Evolutionary conservation across 2,113 vertebrate genomes (phyloP).

Genomic region (Siphamia tubifer): DNA sequence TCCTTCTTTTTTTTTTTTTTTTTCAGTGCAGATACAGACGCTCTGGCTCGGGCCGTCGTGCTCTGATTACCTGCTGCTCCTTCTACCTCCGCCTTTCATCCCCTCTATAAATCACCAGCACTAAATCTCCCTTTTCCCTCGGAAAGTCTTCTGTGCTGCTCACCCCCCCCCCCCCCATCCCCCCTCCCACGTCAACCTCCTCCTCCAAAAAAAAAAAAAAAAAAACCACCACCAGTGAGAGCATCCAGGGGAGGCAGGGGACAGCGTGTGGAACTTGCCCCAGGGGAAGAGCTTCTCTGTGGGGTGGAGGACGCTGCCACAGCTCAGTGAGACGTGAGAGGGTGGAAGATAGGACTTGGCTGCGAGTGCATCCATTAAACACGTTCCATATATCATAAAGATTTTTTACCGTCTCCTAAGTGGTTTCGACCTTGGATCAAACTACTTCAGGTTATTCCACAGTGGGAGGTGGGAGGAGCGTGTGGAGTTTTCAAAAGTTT

Average conservation of each 20-base stretch:
- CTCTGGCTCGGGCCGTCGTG: slow-evolving; percentile 5
- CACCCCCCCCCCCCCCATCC: not conserved
- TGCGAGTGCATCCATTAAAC: slow-evolving; percentile 24
- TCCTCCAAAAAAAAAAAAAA: too few relatives aligned
- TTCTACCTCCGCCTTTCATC: not conserved
- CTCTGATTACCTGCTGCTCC: slow-evolving; percentile 37
- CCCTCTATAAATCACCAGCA: slow-evolving; percentile 35
- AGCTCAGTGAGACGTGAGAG: slow-evolving; percentile 11
- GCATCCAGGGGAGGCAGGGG: slow-evolving; percentile 32
- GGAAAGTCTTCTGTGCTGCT: not conserved
- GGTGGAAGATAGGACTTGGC: slow-evolving; percentile 2
- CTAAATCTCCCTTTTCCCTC: slow-evolving; percentile 9
- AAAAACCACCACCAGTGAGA: slow-evolving; percentile 16
- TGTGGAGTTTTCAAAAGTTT: slow-evolving; percentile 22
- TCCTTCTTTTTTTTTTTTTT: too few relatives aligned
- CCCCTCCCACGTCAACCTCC: not conserved
- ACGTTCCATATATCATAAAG: slow-evolving; percentile 50
- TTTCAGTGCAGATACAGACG: not conserved
- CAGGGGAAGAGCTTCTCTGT: not conserved
- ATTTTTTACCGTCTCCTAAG: slow-evolving; percentile 59
- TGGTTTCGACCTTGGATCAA: slow-evolving; percentile 63
- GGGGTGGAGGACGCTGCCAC: slow-evolving; percentile 19
- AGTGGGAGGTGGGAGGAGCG: not conserved
- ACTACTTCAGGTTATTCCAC: slow-evolving; percentile 17
- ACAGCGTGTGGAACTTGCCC: not conserved